Evolutionary conservation across 2,797 vertebrate species (phyloP).

Genomic region (Pseudotriccus pelzelni): DNA sequence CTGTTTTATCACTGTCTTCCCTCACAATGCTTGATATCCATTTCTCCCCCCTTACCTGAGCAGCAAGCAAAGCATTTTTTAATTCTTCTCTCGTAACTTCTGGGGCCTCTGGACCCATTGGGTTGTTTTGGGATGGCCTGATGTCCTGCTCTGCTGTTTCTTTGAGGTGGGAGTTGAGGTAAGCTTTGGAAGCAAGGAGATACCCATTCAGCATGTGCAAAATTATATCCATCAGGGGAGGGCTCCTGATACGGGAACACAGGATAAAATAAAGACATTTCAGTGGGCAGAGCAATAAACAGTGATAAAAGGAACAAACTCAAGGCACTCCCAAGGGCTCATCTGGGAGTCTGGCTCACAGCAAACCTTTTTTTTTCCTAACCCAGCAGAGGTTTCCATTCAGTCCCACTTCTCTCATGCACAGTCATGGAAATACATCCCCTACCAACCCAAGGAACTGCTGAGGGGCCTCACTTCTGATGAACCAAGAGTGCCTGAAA

Average conservation of each 20-base stretch:
- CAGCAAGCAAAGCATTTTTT: slow-evolving; percentile 94
- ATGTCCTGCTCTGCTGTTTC: slow-evolving; percentile 94
- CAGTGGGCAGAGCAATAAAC: neutral
- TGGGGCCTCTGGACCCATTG: slow-evolving; percentile 86
- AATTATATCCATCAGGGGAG: slow-evolving; percentile 94
- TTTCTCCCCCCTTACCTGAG: slow-evolving; percentile 83
- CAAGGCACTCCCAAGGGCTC: neutral
- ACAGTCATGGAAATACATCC: rapidly evolving
- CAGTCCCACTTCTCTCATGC: neutral
- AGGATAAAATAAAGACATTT: neutral
- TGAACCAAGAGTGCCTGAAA: neutral
- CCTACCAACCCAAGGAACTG: neutral
- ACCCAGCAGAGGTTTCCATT: neutral
- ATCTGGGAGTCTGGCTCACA: neutral
- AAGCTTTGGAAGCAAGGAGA: slow-evolving; percentile 95
- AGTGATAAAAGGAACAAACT: neutral
- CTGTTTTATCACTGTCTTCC: neutral
- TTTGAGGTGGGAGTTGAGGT: slow-evolving; percentile 93
- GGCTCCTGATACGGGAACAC: slow-evolving; percentile 79
- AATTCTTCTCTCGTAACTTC: slow-evolving; percentile 97
- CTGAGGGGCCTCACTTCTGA: neutral
- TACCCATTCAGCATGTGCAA: slow-evolving; percentile 98
- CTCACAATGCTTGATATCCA: neutral
- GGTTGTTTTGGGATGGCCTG: slow-evolving; percentile 84
- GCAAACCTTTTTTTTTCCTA: neutral